Evolutionary conservation across 2,113 vertebrate species (phyloP).

Genomic region (Connochaetes taurinus): DNA sequence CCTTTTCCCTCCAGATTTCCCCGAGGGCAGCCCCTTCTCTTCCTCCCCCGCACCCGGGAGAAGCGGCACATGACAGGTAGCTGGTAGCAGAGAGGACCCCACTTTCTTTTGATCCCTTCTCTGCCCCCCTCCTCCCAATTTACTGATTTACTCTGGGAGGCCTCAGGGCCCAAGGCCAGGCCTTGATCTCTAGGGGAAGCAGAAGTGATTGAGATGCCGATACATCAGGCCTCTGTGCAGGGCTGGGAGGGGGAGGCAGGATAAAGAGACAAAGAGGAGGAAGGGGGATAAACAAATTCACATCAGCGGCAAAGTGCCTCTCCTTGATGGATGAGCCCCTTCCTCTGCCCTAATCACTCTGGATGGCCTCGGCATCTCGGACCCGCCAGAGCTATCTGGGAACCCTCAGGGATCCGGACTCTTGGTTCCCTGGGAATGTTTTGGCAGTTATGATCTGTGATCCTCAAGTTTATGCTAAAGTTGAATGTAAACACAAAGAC

Average conservation of each 20-base stretch:
- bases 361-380: slow-evolving; percentile 57
- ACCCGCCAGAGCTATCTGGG: neutral
- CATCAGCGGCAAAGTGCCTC: slow-evolving; percentile 55
- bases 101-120: slow-evolving; percentile 50
- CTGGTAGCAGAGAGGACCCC: neutral
- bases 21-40: neutral
- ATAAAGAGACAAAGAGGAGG: slow-evolving; percentile 71
- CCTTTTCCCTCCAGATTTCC: neutral
- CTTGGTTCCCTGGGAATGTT: neutral
- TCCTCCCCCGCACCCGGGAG: neutral
- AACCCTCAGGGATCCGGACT: slow-evolving; percentile 29
- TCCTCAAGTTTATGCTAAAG: slow-evolving; percentile 21
- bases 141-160: slow-evolving; percentile 59
- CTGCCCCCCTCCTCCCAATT: slow-evolving; percentile 54
- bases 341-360: slow-evolving; percentile 66
- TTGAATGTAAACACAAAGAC: neutral
- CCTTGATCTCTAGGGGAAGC: slow-evolving; percentile 71
- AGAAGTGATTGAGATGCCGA: slow-evolving; percentile 76
- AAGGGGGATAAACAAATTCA: slow-evolving; percentile 54
- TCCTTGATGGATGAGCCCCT: slow-evolving; percentile 70
- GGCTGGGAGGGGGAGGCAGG: slow-evolving; percentile 18
- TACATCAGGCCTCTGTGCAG: slow-evolving; percentile 64
- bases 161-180: slow-evolving; percentile 57
- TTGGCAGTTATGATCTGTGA: neutral
- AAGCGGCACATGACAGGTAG: neutral